Evolutionary conservation across 2,113 vertebrate species (phyloP).

Genomic region (Axis porcinus): DNA sequence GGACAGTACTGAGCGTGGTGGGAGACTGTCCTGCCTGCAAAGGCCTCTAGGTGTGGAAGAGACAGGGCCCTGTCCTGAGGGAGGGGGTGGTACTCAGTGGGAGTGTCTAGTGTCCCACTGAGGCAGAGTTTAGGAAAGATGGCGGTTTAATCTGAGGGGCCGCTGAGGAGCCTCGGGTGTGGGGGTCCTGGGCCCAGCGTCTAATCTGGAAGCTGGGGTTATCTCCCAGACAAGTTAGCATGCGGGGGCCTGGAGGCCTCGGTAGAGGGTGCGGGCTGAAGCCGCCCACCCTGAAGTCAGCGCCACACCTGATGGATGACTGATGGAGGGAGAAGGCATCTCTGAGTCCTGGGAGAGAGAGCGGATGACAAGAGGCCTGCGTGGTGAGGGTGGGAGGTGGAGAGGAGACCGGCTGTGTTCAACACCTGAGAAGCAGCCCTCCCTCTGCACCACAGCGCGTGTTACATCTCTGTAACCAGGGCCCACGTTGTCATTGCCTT

Average conservation of each 20-base stretch:
- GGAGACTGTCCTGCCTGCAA: neutral
- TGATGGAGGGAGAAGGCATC: neutral
- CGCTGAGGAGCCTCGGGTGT: neutral
- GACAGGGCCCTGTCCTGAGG: neutral
- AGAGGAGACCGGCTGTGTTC: neutral
- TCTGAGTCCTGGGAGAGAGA: neutral
- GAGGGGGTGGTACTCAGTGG: neutral
- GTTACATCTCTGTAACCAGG: neutral
- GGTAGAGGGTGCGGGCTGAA: neutral
- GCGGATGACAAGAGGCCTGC: neutral
- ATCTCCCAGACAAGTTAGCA: neutral
- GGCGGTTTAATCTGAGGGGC: neutral
- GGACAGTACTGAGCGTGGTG: neutral
- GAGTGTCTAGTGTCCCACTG: neutral
- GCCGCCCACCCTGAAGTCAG: neutral
- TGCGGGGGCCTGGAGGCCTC: neutral
- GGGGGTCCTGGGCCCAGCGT: neutral
- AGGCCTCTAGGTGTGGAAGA: neutral
- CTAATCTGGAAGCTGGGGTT: neutral
- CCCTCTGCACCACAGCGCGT: neutral
- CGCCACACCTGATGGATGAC: neutral
- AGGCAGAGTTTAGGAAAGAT: neutral
- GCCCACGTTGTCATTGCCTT: neutral
- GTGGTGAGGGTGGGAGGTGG: accelerated
- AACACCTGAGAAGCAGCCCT: neutral